Conservation (phyloP, 2,797 vertebrate species). For the Perdix hodgsoniae region DNA sequence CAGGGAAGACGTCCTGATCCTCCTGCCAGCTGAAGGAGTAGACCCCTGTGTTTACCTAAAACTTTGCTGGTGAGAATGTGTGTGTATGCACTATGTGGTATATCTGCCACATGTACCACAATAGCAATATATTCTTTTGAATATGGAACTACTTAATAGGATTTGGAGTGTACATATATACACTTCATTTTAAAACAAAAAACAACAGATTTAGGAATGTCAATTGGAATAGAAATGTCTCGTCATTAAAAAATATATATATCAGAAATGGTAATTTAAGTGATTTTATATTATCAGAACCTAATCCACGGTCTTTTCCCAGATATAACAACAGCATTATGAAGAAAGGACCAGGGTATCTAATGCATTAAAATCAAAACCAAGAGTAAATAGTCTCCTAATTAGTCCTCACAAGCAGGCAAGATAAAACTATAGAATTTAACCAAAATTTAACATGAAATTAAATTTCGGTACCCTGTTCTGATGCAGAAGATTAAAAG, state of each 20-base stretch:
- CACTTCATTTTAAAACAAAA: not conserved
- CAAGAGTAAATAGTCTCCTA: not conserved
- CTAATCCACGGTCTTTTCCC: not conserved
- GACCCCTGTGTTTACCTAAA: not conserved
- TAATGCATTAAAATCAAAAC: not conserved
- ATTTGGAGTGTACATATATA: not conserved
- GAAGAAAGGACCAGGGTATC: not conserved
- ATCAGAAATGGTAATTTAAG: not conserved
- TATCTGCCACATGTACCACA: not conserved
- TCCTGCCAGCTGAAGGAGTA: not conserved
- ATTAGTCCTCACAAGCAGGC: not conserved
- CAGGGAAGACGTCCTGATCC: not conserved
- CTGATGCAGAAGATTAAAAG: not conserved
- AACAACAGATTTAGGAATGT: not conserved
- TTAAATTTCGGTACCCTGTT: not conserved
- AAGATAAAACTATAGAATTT: not conserved
- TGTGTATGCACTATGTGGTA: not conserved
- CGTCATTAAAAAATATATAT: not conserved
- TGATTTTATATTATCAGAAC: accelerated
- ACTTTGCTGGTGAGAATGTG: not conserved
- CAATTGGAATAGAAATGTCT: not conserved
- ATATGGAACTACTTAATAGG: not conserved
- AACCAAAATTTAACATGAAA: not conserved
- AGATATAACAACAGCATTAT: not conserved
- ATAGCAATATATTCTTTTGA: not conserved